phyloP scores from a whole-genome alignment of 2,113 vertebrate species.

The Zosterops pallidus region DNA sequence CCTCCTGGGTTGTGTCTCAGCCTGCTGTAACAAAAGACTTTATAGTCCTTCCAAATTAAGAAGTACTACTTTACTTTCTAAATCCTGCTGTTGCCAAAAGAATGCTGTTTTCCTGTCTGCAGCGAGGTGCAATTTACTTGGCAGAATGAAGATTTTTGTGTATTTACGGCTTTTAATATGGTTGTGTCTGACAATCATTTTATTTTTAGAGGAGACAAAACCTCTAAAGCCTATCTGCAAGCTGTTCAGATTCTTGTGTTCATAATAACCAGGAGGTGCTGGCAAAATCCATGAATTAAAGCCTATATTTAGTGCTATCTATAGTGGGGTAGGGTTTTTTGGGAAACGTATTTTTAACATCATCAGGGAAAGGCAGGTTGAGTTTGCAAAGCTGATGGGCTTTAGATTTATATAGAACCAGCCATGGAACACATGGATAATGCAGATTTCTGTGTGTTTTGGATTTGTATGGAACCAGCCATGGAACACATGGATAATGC shows the following conservation, averaged over 20 bases:
- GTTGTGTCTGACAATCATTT: constrained; percentile 36
- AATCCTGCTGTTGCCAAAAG: background rate
- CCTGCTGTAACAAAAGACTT: background rate
- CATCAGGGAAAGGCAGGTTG: background rate
- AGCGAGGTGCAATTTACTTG: background rate
- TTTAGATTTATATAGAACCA: background rate
- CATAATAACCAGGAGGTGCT: constrained; percentile 17
- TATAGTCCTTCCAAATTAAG: background rate
- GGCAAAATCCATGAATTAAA: constrained; percentile 34
- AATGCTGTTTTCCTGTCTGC: background rate
- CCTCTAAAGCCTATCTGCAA: background rate
- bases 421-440: background rate
- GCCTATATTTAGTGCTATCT: background rate
- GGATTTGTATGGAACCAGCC: too few relatives aligned
- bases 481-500: too few relatives aligned
- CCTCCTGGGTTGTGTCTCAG: background rate
- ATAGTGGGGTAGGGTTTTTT: background rate
- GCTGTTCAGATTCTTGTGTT: constrained; percentile 10
- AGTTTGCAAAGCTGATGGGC: background rate
- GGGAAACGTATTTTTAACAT: background rate
- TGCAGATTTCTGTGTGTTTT: too few relatives aligned
- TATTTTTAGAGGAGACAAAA: constrained; percentile 41
- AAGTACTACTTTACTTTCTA: background rate
- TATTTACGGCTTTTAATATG: constrained; percentile 27
- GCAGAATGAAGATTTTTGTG: background rate